These are phyloP conservation scores for Synergus laeviventris DNA, from an alignment of 2,888 invertebrate genomes.

Conservation along the genomic window DNA sequence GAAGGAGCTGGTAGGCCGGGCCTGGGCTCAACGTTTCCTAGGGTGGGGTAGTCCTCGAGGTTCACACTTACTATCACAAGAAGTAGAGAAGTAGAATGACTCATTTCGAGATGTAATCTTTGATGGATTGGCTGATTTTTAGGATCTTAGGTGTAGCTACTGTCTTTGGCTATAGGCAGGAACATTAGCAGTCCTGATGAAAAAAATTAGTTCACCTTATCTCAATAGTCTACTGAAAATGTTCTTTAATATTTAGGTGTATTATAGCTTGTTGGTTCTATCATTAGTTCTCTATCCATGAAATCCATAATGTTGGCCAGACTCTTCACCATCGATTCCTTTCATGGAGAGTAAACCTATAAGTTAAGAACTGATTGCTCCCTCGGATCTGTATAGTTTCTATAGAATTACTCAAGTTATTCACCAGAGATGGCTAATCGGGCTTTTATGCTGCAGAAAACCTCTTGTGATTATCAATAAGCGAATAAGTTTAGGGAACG, in stretches of 20 bases:
- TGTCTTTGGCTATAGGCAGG: no score
- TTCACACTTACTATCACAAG: neutral
- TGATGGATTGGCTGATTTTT: neutral
- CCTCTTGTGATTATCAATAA: neutral
- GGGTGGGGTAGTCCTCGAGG: neutral
- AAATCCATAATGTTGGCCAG: no score
- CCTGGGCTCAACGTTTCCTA: neutral
- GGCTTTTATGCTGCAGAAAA: neutral
- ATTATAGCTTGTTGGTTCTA: neutral
- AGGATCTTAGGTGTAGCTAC: neutral
- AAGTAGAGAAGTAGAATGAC: neutral
- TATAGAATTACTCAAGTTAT: neutral
- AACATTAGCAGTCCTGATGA: no score
- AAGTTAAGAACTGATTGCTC: neutral
- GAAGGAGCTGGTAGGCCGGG: constrained; percentile 23
- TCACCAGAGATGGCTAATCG: neutral
- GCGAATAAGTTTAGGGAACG: neutral
- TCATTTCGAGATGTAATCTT: neutral
- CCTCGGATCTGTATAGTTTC: neutral
- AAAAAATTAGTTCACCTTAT: no score
- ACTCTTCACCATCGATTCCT: neutral
- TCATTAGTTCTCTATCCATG: no score
- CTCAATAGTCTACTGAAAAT: no score
- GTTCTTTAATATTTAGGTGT: neutral
- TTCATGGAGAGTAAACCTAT: neutral